Evolutionary conservation across 2,888 invertebrate genomes (phyloP).

Genomic region (Drosophila paracracens): DNA sequence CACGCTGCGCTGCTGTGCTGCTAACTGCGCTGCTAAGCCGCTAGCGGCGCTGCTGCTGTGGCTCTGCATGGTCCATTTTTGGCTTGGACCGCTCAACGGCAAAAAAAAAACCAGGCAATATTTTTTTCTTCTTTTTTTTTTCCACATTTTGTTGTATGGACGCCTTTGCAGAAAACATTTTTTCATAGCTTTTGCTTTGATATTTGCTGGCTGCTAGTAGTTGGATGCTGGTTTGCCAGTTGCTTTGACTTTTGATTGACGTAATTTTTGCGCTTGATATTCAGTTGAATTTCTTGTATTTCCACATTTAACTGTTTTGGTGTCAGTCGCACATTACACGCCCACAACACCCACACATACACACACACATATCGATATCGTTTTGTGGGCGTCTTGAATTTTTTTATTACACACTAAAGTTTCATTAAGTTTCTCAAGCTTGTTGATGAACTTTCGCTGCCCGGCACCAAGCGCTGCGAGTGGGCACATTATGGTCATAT

Average conservation of each 20-base stretch:
- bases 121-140: conserved; percentile 43
- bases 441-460: conserved; percentile 69
- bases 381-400: conserved; percentile 56
- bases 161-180: conserved; percentile 74
- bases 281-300: conserved; percentile 81
- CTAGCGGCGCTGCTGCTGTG: conserved; percentile 38
- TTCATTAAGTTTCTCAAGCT: conserved; percentile 52
- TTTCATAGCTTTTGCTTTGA: conserved; percentile 44
- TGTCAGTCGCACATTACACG: conserved; percentile 75
- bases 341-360: conserved; percentile 64
- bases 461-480: conserved; percentile 13
- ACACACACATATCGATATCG: conserved; percentile 24
- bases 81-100: conserved; percentile 69
- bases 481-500: conserved; percentile 35
- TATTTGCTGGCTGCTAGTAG: conserved; percentile 44
- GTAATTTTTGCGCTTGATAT: conserved; percentile 81
- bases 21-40: conserved; percentile 14
- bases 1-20: conserved; percentile 60
- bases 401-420: conserved; percentile 52
- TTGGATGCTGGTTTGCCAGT: conserved; percentile 34
- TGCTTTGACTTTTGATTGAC: conserved; percentile 77
- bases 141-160: conserved; percentile 52
- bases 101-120: conserved; percentile 54
- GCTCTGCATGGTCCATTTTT: conserved; percentile 76
- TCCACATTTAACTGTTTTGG: conserved; percentile 80